Evolutionary conservation across 1,140 invertebrate genomes (phyloP), one percentile per base, ranked within the genome.

Genomic region (Lysiphlebus fabarum): DNA sequence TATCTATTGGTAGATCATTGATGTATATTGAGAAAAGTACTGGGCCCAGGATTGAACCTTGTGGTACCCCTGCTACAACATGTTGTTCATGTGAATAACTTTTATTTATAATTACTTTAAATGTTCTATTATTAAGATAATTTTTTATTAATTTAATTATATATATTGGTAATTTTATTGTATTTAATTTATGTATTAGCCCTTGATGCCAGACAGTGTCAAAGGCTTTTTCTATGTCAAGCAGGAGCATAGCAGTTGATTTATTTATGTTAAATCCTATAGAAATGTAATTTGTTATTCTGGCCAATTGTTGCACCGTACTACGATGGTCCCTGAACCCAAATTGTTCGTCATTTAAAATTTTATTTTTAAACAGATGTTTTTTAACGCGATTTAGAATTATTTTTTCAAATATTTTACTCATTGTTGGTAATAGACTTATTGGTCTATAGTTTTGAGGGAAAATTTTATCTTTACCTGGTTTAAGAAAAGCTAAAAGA

Each of bases 381-480:
- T 59, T 43, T 45, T 62, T 67, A 0, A 70, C 17, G 61, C 70
- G 56, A n/a, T 56, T 63, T 4, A 69, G 48, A 1, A 76, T 63
- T 2, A 70, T 53, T 40, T 42, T 69, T 67, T 75, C 75, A 2
- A 68, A 44, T 10, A 75, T 37, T 65, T 77, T 76, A 11, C 63
- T 63, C 5, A 75, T 10, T 7, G 57, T 63, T 10, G 58, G 50
- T 4, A 75, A 65, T 2, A 76, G 58, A 45, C 65, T 68, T n/a
- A 77, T 78, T 26, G 76, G 75, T 33, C 73, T 61, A 53, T 76
- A 75, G 41, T 53, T 71, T 7, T 8, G 9, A 1, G 68, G 59
- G 8, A 37, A 12, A 9, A 41, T 59, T n/a, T 51, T 43, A 36
- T 67, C 47, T 67, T 82, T 80, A 6, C 69, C 67, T 4, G 72